Evolutionary conservation across 2,888 invertebrate species (phyloP).

Genomic region (Caenorhabditis afra): DNA sequence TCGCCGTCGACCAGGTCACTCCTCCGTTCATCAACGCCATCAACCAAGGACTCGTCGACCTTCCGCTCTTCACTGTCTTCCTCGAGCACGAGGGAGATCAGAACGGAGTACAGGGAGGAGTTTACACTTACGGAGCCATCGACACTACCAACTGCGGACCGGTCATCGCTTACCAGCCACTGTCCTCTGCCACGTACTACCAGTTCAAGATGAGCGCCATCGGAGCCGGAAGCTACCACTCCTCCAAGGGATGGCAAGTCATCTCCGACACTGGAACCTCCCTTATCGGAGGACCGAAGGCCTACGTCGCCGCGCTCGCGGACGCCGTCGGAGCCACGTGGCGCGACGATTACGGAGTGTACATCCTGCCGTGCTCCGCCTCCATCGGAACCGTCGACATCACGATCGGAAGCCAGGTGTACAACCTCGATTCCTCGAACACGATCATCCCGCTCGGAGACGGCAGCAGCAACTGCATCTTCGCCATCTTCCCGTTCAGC

Average conservation of each 20-base stretch:
- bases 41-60: slow-evolving; percentile 69
- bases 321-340: slow-evolving; percentile 63
- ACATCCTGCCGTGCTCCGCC: slow-evolving; percentile 63
- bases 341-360: slow-evolving; percentile 63
- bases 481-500: slow-evolving; percentile 68
- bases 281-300: slow-evolving; percentile 67
- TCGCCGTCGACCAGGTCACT: slow-evolving; percentile 70
- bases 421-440: slow-evolving; percentile 59
- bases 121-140: slow-evolving; percentile 70
- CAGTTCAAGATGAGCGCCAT: slow-evolving; percentile 71
- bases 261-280: slow-evolving; percentile 73
- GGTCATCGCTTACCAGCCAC: slow-evolving; percentile 66
- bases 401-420: slow-evolving; percentile 66
- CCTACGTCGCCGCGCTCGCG: slow-evolving; percentile 58
- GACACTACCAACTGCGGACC: slow-evolving; percentile 72
- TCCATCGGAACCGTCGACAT: slow-evolving; percentile 61
- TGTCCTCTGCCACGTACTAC: slow-evolving; percentile 73
- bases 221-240: slow-evolving; percentile 59
- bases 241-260: slow-evolving; percentile 66
- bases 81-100: slow-evolving; percentile 68
- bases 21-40: slow-evolving; percentile 70
- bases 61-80: slow-evolving; percentile 73
- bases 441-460: slow-evolving; percentile 62
- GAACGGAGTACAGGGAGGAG: slow-evolving; percentile 68
- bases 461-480: slow-evolving; percentile 60